phyloP scores from a whole-genome alignment of 2,888 invertebrate genomes.

The Andrena trimmerana region DNA sequence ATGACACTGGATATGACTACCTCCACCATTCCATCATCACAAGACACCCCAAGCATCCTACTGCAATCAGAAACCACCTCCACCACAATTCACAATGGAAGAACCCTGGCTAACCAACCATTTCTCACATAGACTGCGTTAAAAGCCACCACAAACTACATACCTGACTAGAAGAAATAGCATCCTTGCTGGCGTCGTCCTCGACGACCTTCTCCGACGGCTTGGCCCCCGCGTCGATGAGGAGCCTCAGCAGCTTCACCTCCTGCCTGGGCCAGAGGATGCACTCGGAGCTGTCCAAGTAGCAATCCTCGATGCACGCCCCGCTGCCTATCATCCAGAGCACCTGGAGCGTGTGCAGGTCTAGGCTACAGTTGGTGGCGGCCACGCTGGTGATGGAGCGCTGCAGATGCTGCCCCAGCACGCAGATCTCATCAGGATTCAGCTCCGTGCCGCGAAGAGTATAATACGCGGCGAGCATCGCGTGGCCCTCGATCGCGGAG shows the following conservation, averaged over 20 bases:
- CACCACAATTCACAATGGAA: background rate
- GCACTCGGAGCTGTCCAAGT: constrained; percentile 82
- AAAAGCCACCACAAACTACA: background rate
- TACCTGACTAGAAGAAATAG: constrained; percentile 85
- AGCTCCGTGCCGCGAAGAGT: constrained; percentile 89
- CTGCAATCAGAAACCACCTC: too few species aligned
- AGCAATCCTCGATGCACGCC: constrained; percentile 81
- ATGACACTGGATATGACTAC: too few species aligned
- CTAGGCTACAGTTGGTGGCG: constrained; percentile 82
- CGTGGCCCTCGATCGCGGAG: constrained; percentile 94
- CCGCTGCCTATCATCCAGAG: constrained; percentile 92
- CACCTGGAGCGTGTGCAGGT: constrained; percentile 89
- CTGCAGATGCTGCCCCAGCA: constrained; percentile 86
- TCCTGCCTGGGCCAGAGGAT: constrained; percentile 86
- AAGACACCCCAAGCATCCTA: too few species aligned
- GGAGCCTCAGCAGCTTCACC: constrained; percentile 89
- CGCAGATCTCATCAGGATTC: constrained; percentile 91
- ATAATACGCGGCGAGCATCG: constrained; percentile 94
- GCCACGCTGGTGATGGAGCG: constrained; percentile 80
- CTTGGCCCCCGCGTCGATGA: constrained; percentile 91
- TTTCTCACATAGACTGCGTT: too few species aligned
- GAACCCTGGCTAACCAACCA: too few species aligned
- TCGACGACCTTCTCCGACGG: constrained; percentile 85
- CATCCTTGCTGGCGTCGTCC: constrained; percentile 79
- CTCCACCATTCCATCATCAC: too few species aligned